A percentile compares a stretch with the other conserved stretches of the same genome.
Evolutionary conservation across 1,140 invertebrate species (phyloP).

Genomic region (Drosophila sp.): DNA sequence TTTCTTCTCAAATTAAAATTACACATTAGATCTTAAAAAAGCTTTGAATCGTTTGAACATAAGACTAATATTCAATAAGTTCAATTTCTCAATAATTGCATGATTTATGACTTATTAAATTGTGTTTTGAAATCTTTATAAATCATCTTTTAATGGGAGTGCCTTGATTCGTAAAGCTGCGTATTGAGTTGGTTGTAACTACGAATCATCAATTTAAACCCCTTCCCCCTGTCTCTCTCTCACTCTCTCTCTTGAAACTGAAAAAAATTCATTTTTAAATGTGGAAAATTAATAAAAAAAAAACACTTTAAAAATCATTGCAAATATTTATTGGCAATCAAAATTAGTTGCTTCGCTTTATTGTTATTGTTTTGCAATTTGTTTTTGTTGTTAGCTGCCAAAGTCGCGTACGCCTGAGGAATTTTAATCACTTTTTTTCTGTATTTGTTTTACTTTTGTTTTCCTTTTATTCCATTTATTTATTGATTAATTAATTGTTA

Average conservation of each 20-base stretch:
- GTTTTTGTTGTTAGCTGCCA: slow-evolving; percentile 36
- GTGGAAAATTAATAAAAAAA: neutral
- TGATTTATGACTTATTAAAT: no score
- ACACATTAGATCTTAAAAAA: no score
- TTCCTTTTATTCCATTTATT: slow-evolving; percentile 1
- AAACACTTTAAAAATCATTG: slow-evolving; percentile 27
- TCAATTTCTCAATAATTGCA: no score
- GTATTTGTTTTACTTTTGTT: slow-evolving; percentile 2
- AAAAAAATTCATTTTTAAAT: slow-evolving; percentile 24
- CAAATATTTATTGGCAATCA: slow-evolving; percentile 32
- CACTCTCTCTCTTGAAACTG: no score
- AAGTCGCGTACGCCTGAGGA: slow-evolving; percentile 50
- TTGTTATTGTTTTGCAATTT: slow-evolving; percentile 3
- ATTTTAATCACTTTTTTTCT: slow-evolving; percentile 59
- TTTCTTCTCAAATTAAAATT: no score
- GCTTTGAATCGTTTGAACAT: no score
- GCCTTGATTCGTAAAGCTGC: no score
- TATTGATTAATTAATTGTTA: slow-evolving; percentile 54
- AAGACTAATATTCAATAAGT: no score
- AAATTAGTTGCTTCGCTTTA: slow-evolving; percentile 15
- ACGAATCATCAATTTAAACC: slow-evolving; percentile 7
- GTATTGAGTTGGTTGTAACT: neutral
- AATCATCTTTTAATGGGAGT: neutral
- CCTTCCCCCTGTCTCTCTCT: no score
- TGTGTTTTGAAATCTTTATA: neutral